Conservation (phyloP, 2,797 vertebrate genomes). For the Iguana delicatissima region DNA sequence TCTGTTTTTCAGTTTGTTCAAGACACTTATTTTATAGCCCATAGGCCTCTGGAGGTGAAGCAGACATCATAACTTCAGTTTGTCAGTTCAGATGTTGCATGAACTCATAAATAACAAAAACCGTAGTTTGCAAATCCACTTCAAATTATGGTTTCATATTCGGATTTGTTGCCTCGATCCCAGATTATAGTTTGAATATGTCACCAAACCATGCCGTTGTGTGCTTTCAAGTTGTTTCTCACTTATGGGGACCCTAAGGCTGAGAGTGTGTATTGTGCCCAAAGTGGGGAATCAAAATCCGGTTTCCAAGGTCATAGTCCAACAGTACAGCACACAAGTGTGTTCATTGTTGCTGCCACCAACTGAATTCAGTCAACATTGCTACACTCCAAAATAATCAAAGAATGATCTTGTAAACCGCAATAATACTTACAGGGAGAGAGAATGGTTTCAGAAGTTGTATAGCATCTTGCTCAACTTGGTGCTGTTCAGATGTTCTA, state of each 20-base stretch:
- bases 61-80: background rate
- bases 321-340: too few species aligned
- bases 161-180: background rate
- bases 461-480: background rate
- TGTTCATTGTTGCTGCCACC: too few species aligned
- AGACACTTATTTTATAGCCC: background rate
- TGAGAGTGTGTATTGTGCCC: too few species aligned
- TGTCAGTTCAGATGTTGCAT: background rate
- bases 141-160: background rate
- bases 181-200: background rate
- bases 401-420: background rate
- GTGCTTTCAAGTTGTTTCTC: too few species aligned
- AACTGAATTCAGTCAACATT: background rate
- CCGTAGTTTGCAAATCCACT: too few species aligned
- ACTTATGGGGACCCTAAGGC: too few species aligned
- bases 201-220: background rate
- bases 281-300: too few species aligned
- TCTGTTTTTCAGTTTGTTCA: too few species aligned
- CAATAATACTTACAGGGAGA: background rate
- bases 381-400: background rate
- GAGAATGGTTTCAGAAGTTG: conserved; percentile 1
- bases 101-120: background rate
- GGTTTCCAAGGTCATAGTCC: too few species aligned
- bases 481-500: background rate
- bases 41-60: background rate